Evolutionary conservation across 2,797 vertebrate species (phyloP).

Genomic region (Glyptemys insculpta): DNA sequence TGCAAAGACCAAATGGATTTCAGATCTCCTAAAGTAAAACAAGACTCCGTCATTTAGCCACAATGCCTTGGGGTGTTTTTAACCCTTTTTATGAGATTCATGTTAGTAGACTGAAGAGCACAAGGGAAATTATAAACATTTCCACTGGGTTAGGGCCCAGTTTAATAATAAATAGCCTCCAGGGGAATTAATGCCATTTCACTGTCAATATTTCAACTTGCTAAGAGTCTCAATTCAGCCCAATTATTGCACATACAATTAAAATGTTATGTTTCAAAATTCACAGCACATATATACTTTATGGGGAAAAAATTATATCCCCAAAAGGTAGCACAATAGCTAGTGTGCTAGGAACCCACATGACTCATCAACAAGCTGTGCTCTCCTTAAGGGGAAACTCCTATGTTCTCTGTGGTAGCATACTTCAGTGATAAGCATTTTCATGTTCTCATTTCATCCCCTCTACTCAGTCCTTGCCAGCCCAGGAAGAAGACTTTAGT

Average conservation of each 20-base stretch:
- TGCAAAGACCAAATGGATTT: slow-evolving; percentile 4
- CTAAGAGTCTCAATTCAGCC: not conserved
- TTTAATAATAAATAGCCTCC: not conserved
- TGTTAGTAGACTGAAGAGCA: not conserved
- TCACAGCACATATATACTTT: not conserved
- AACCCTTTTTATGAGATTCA: not conserved
- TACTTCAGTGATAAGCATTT: not conserved
- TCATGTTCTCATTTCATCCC: not conserved
- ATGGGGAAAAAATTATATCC: not conserved
- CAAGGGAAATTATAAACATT: not conserved
- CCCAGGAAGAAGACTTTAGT: not conserved
- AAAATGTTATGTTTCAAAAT: not conserved
- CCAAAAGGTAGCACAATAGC: not conserved
- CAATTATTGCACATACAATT: not conserved
- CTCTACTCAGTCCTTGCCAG: not conserved
- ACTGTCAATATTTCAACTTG: not conserved
- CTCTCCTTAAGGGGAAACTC: not conserved
- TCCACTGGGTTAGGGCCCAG: not conserved
- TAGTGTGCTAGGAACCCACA: not conserved
- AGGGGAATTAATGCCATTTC: not conserved
- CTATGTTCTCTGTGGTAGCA: not conserved
- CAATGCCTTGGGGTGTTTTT: not conserved
- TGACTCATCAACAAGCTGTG: not conserved
- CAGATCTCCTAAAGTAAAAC: not conserved
- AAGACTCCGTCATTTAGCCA: not conserved